Conservation (phyloP, 2,797 vertebrate species). For the Acanthiza pusilla region DNA sequence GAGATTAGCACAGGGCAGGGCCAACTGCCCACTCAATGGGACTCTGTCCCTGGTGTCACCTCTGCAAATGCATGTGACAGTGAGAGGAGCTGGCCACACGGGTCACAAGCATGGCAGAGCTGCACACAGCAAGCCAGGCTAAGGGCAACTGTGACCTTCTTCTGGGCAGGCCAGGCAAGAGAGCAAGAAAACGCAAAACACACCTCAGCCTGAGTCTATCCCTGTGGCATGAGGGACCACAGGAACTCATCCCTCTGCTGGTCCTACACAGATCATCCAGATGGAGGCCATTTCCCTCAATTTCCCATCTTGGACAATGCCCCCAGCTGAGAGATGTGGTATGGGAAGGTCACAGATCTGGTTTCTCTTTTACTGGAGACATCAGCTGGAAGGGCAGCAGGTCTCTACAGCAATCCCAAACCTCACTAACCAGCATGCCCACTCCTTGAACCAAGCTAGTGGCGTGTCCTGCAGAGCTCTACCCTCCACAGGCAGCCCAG, state of each 20-base stretch:
- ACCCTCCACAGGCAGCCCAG: background rate
- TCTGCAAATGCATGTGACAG: rapidly evolving
- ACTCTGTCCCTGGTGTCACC: background rate
- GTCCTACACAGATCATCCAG: background rate
- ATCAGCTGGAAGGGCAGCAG: background rate
- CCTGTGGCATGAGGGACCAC: rapidly evolving
- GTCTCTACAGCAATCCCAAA: background rate
- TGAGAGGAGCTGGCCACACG: background rate
- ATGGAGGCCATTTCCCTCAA: background rate
- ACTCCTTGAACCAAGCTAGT: background rate
- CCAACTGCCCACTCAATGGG: background rate
- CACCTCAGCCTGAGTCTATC: background rate
- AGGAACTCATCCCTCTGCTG: background rate
- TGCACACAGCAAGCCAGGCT: rapidly evolving
- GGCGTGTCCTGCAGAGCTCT: background rate
- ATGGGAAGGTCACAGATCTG: background rate
- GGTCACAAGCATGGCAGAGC: background rate
- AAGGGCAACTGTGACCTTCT: background rate
- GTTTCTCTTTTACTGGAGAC: background rate
- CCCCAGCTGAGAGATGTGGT: background rate
- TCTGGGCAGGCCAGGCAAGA: background rate
- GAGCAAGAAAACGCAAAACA: background rate
- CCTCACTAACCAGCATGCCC: background rate
- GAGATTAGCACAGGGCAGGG: background rate
- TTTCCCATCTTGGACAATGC: background rate